A percentile compares a stretch with the other conserved stretches of the same genome.
Conservation (phyloP, 1,140 invertebrate species). For the Bombus waltoni region DNA sequence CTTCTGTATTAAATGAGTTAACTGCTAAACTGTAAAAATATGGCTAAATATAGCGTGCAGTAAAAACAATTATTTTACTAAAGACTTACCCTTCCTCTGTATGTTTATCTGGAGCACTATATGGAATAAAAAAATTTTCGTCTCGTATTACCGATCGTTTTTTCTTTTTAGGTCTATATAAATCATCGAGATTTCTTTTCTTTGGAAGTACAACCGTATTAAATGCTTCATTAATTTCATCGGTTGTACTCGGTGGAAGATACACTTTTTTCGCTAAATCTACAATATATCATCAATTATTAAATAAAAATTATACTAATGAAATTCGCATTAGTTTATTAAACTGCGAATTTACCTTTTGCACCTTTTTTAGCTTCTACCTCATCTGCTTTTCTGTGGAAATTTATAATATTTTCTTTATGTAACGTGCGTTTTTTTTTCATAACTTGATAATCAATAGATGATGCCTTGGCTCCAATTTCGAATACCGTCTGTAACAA, state of each 20-base stretch:
- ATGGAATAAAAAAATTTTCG: constrained; percentile 93
- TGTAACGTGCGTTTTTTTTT: constrained; percentile 87
- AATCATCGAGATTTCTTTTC: constrained; percentile 84
- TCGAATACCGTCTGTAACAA: constrained; percentile 95
- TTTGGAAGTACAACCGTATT: constrained; percentile 84
- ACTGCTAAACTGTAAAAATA: constrained; percentile 86
- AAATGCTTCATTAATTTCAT: constrained; percentile 79
- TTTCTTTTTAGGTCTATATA: constrained; percentile 84
- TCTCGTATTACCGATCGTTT: constrained; percentile 84
- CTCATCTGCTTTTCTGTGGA: constrained; percentile 78
- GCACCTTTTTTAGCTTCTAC: constrained; percentile 70
- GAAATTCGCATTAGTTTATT: not conserved
- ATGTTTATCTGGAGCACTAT: constrained; percentile 92
- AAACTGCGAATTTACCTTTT: not conserved
- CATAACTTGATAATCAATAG: constrained; percentile 88
- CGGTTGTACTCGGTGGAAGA: constrained; percentile 71
- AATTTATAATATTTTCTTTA: constrained; percentile 84
- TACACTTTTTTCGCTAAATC: constrained; percentile 45
- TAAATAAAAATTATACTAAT: not conserved
- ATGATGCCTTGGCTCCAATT: constrained; percentile 91
- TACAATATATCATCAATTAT: constrained; percentile 18
- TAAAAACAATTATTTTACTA: not conserved
- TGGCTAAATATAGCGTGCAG: not conserved
- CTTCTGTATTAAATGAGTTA: constrained; percentile 89
- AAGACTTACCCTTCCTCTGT: constrained; percentile 91